A percentile compares a stretch with the other conserved stretches of the same genome.
Evolutionary conservation across 2,888 invertebrate genomes (phyloP).

Genomic region (Rhodophaea formosa): DNA sequence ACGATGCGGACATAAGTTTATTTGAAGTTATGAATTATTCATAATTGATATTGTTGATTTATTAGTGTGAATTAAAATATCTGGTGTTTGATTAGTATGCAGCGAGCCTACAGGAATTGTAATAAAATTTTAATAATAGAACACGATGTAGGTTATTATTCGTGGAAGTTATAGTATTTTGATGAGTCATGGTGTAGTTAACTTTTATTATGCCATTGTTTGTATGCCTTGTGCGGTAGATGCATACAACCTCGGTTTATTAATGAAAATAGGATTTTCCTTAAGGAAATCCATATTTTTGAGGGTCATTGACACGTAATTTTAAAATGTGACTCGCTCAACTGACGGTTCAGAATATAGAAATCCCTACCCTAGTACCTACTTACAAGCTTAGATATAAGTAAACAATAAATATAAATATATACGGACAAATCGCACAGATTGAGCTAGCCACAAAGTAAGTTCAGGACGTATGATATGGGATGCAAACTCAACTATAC

Average conservation of each 20-base stretch:
- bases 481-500: too few relatives aligned
- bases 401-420: too few relatives aligned
- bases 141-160: background rate
- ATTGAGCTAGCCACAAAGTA: too few relatives aligned
- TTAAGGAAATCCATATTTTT: too few relatives aligned
- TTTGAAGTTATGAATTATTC: constrained; percentile 10
- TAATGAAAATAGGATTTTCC: background rate
- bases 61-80: constrained; percentile 12
- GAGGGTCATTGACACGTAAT: too few relatives aligned
- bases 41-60: constrained; percentile 9
- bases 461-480: too few relatives aligned
- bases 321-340: too few relatives aligned
- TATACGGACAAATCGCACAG: too few relatives aligned
- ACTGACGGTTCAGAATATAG: too few relatives aligned
- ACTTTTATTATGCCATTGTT: background rate
- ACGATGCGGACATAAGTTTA: constrained; percentile 9
- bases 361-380: too few relatives aligned
- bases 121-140: constrained; percentile 3
- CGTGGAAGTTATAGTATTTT: background rate
- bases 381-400: too few relatives aligned
- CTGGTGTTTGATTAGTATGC: background rate
- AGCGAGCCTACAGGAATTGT: background rate
- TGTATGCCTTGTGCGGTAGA: background rate
- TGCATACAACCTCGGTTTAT: background rate
- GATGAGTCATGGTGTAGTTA: background rate